Percentiles rank a stretch among this genome's conserved stretches.
phyloP scores from a whole-genome alignment of 1,140 invertebrate genomes.

The Drosophila persimilis region DNA sequence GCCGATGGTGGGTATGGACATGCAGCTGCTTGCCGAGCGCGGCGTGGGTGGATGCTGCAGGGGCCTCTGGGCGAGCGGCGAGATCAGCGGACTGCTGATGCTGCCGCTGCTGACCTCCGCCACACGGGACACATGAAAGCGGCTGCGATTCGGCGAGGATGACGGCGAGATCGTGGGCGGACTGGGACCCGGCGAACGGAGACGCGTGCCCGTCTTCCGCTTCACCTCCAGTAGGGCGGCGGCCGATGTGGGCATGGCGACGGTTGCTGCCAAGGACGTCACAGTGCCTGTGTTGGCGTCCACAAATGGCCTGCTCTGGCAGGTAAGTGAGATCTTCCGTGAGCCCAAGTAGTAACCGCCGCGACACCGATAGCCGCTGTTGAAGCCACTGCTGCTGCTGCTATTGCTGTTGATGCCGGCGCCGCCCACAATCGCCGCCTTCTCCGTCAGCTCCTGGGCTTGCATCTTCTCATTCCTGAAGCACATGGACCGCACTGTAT shows the following conservation, averaged over 20 bases:
- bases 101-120: constrained; percentile 69
- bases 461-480: constrained; percentile 84
- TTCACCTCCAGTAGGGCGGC: constrained; percentile 82
- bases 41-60: constrained; percentile 37
- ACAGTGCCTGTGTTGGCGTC: constrained; percentile 66
- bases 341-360: constrained; percentile 84
- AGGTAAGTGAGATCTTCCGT: constrained; percentile 86
- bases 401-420: constrained; percentile 24
- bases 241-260: constrained; percentile 58
- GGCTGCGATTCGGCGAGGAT: constrained; percentile 86
- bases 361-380: constrained; percentile 58
- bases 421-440: constrained; percentile 80
- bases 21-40: constrained; percentile 66
- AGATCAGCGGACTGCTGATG: constrained; percentile 63
- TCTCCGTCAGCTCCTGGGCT: constrained; percentile 68
- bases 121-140: constrained; percentile 86
- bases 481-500: constrained; percentile 84
- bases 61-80: constrained; percentile 66
- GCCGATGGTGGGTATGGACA: constrained; percentile 65
- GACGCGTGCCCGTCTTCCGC: constrained; percentile 84
- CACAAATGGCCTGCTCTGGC: constrained; percentile 77
- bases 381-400: constrained; percentile 23
- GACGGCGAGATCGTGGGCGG: constrained; percentile 88
- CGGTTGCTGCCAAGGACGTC: constrained; percentile 60
- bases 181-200: constrained; percentile 87